Percentiles rank a stretch among this genome's conserved stretches.
Evolutionary conservation across 35 echinoderm and acorn worm species (phyloP).

Genomic region (Heliocidaris tuberculata): DNA sequence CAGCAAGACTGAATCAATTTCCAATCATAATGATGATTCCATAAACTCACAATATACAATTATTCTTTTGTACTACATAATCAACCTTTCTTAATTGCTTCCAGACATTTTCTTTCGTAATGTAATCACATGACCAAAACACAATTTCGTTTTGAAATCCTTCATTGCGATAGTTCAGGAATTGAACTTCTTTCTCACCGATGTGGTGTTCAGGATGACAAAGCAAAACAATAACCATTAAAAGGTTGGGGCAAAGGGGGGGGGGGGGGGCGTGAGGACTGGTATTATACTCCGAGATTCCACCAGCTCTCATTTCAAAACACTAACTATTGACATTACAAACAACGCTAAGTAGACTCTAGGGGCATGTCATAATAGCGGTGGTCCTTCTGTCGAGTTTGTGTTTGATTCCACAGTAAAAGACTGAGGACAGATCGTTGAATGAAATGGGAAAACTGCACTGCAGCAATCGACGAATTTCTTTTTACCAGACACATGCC

Average conservation of each 20-base stretch:
- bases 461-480: neutral
- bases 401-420: neutral
- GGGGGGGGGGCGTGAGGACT: neutral
- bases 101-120: too few species aligned
- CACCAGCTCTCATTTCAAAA: constrained; percentile 21
- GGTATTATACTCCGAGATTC: neutral
- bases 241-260: neutral
- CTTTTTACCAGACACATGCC: neutral
- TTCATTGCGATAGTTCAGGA: neutral
- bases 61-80: too few species aligned
- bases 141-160: neutral
- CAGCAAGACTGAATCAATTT: too few species aligned
- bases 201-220: neutral
- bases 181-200: neutral
- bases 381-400: neutral
- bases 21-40: too few species aligned
- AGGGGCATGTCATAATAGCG: constrained; percentile 1
- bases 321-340: constrained; percentile 34
- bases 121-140: too few species aligned
- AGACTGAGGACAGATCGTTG: neutral
- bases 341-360: constrained; percentile 23
- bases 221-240: neutral
- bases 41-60: too few species aligned
- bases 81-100: too few species aligned
- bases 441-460: neutral